Evolutionary conservation across 2,888 invertebrate species (phyloP), one percentile per base, ranked within the genome.

Genomic region (Drosophila niveifrons): DNA sequence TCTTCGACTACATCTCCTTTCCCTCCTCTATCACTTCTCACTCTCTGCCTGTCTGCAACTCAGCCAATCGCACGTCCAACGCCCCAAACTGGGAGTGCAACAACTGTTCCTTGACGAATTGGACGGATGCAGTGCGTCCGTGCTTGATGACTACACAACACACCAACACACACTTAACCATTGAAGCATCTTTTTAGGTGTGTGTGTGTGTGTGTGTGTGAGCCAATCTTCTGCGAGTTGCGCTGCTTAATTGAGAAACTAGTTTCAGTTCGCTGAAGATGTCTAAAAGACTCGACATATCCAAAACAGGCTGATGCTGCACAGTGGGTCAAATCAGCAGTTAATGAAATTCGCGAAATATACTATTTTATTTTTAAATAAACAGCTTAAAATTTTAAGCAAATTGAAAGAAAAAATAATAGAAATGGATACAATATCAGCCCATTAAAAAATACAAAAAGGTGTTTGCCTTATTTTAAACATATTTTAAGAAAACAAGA

Each of bases 101-200:
- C 73, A 70, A 80, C 73, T 82, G 69, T 79, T 80, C 75, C 85
- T 89, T 85, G 89, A 85, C 85, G 89, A 84, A 86, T 89, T 86
- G 87, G 75, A 84, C 89, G 88, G 84, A 89, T 86, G 83, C 86
- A 78, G 68, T 78, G 80, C 83, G 78, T 83, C 79, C 59, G 55
- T 72, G 68, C 58, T 53, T 68, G 67, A 73, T 67, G 82, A 66
- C 72, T 68, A 57, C 58, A 41, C 23, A 51, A 8, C 3, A 3
- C 57, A 62, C 39, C 41, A 51, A 62, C 43, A 59, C 50, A 61
- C 17, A 36, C 23, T 3, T 11, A 3, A 6, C n/a, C 10, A n/a
- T 10, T 17, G 17, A 23, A 23, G 18, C 13, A 44, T 39, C 8
- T 52, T 9, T 9, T 2, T 31, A 43, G n/a, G n/a, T n/a, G n/a